phyloP scores from a whole-genome alignment of 2,888 invertebrate species.

The Mesorhabditis sp. region DNA sequence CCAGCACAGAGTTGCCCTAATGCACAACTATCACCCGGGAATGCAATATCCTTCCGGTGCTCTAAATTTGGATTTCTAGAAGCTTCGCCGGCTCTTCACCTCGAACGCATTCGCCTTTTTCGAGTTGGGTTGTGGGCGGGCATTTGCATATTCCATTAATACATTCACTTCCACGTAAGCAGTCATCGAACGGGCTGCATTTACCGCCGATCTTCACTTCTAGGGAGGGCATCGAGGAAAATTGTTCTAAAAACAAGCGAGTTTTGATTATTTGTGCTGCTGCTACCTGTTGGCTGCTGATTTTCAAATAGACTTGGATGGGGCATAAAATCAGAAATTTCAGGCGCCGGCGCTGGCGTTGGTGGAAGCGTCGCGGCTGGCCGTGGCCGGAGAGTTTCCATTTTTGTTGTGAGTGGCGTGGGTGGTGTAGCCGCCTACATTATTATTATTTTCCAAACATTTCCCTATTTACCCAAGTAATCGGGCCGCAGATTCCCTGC shows the following conservation, averaged over 20 bases:
- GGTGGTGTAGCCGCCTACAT: no score
- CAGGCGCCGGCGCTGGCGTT: no score
- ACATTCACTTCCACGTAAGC: constrained; percentile 37
- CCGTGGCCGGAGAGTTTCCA: background rate
- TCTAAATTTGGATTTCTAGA: constrained; percentile 3
- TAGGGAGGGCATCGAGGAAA: constrained; percentile 11
- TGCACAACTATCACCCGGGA: constrained; percentile 44
- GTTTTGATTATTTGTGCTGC: no score
- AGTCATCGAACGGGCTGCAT: constrained; percentile 29
- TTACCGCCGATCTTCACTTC: constrained; percentile 24
- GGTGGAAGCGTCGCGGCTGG: background rate
- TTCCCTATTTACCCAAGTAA: background rate
- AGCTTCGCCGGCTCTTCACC: constrained; percentile 9
- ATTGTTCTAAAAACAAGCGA: background rate
- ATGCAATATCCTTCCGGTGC: constrained; percentile 24
- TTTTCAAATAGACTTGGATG: no score
- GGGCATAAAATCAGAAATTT: no score
- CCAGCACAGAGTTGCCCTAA: constrained; percentile 48
- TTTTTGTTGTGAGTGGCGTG: constrained; percentile 1
- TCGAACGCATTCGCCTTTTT: constrained; percentile 34
- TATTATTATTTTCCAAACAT: no score
- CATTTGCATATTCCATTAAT: constrained; percentile 39
- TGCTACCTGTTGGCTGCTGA: no score
- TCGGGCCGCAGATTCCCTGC: background rate
- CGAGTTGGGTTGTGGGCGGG: constrained; percentile 25